Evolutionary conservation across 2,797 vertebrate genomes (phyloP).

Genomic region (Protonibea diacanthus): DNA sequence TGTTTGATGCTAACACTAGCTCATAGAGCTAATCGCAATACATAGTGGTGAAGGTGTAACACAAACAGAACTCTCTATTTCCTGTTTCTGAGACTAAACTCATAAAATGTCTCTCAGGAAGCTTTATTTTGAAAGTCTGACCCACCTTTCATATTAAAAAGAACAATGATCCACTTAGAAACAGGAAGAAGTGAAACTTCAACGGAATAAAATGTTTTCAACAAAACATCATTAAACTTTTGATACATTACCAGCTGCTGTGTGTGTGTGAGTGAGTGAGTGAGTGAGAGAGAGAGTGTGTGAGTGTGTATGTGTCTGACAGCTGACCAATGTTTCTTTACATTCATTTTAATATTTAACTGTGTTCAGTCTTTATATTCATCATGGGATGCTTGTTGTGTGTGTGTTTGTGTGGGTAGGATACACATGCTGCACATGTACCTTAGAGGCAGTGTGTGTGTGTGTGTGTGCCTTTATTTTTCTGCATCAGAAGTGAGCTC

Average conservation of each 20-base stretch:
- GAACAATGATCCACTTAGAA: too few species aligned
- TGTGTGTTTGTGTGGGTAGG: conserved; percentile 1
- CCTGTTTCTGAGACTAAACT: too few species aligned
- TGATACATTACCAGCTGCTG: conserved; percentile 32
- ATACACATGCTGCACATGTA: conserved; percentile 34
- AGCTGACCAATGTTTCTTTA: conserved; percentile 39
- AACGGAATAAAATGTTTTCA: not conserved
- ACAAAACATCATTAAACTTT: conserved; percentile 30
- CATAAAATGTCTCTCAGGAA: too few species aligned
- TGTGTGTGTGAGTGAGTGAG: not conserved
- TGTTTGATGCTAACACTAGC: too few species aligned
- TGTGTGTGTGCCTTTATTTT: not conserved
- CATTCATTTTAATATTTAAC: conserved; percentile 45
- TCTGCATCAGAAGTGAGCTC: not conserved
- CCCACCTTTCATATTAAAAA: too few species aligned
- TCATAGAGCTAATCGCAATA: too few species aligned
- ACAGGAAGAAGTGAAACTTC: conserved; percentile 1
- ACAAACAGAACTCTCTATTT: too few species aligned
- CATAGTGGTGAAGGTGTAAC: too few species aligned
- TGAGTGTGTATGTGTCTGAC: not conserved
- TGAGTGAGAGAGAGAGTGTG: not conserved
- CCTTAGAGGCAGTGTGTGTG: conserved; percentile 15
- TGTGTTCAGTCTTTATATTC: not conserved
- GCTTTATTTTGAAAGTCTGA: too few species aligned
- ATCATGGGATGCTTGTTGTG: conserved; percentile 2